Percentiles rank a stretch among this genome's conserved stretches.
These are phyloP conservation scores for Dilophus febrilis DNA, from an alignment of 2,888 invertebrate species.

Conservation along the genomic window DNA sequence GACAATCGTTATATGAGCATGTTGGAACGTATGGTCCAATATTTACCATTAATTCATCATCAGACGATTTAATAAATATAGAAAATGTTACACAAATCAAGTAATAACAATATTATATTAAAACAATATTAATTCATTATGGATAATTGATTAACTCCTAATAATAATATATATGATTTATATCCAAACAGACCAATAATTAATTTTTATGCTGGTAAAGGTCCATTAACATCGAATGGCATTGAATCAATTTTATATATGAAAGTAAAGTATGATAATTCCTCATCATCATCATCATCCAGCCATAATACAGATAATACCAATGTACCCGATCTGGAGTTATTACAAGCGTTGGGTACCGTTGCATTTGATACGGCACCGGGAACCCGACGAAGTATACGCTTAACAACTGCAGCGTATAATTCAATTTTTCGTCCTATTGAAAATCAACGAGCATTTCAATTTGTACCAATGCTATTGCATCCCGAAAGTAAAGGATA, in stretches of 20 bases:
- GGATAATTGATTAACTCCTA: not conserved
- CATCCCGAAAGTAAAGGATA: constrained; percentile 41
- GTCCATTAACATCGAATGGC: constrained; percentile 36
- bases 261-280: too few species aligned
- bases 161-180: too few species aligned
- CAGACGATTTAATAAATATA: constrained; percentile 1
- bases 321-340: constrained; percentile 47
- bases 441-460: constrained; percentile 27
- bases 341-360: constrained; percentile 39
- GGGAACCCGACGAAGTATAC: constrained; percentile 26
- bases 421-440: constrained; percentile 24
- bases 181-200: not conserved
- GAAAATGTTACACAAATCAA: not conserved
- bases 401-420: constrained; percentile 26
- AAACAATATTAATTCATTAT: not conserved
- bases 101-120: not conserved
- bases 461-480: constrained; percentile 36
- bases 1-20: constrained; percentile 36
- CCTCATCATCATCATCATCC: too few species aligned
- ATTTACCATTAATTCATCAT: constrained; percentile 4
- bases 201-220: constrained; percentile 24
- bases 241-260: constrained; percentile 41
- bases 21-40: constrained; percentile 34
- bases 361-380: constrained; percentile 34
- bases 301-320: constrained; percentile 36